Base-by-base conservation (phyloP, 2,797 vertebrate species). In the Furcifer pardalis region DNA sequence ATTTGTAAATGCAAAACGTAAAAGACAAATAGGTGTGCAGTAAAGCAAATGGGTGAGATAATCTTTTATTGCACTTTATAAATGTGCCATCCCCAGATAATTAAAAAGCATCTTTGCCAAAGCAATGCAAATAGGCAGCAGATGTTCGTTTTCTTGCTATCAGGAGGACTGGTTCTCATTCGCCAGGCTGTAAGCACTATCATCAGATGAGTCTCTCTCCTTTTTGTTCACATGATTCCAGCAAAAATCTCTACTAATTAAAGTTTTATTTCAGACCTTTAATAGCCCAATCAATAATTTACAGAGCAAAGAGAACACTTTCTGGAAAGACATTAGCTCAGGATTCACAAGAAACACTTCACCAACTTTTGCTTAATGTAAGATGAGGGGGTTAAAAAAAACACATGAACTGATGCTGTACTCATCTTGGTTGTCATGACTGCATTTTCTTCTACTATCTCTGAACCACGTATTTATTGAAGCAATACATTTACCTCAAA, bases 211-310 rank as follows among this genome's bases (percentile, higher is more conserved):
- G 81, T 86, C 46, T 19, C 65, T 59, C 90, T 89, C 88, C 90
- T 89, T n/a, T 90, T 85, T 85, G 79, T 90, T 92, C 89, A 44
- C 85, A 65, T 0, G 0, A 90, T 80, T 95, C 88, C 86, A 92
- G 84, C 73, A 93, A 79, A 94, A 93, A 86, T 84, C 83, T 92
- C 89, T 90, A 92, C 87, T 89, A 94, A 94, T 94, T 95, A 93
- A 95, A 94, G 77, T 95, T 95, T 93, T 86, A 91, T 94, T 94
- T 93, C 91, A 92, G 88, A 91, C 66, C 86, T 89, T 91, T 94
- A 94, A 96, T 92, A 93, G 91, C 84, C 87, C 91, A 82, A 96
- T 96, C 92, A 95, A 95, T 95, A 93, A 96, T 95, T 95, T 94
- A 96, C 89, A 92, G 46, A 94, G 89, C 91, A 94, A 94, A 94